Conservation (phyloP, 2,888 invertebrate genomes). For the Monochamus alternatus region DNA sequence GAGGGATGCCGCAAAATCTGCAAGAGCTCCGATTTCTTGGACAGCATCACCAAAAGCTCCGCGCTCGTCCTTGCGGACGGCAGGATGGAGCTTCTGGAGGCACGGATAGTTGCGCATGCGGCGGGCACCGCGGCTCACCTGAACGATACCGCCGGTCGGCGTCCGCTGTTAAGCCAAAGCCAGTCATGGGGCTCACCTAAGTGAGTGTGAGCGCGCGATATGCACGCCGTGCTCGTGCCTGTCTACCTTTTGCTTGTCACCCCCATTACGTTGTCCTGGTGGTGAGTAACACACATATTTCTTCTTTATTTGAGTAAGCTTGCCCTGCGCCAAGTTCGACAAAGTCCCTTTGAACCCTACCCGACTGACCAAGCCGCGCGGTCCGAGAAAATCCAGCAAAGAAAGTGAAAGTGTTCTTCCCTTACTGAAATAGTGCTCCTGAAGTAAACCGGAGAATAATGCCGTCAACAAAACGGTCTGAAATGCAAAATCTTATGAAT, state of each 20-base stretch:
- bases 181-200: constrained; percentile 69
- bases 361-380: constrained; percentile 4
- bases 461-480: background rate
- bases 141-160: constrained; percentile 47
- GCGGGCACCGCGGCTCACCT: constrained; percentile 48
- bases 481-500: background rate
- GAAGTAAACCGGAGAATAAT: background rate
- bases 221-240: constrained; percentile 82
- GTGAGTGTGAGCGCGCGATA: constrained; percentile 68
- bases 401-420: constrained; percentile 24
- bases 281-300: constrained; percentile 77
- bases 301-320: constrained; percentile 25
- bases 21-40: constrained; percentile 11
- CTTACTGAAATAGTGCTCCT: constrained; percentile 1
- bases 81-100: constrained; percentile 27
- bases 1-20: background rate
- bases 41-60: constrained; percentile 35
- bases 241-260: constrained; percentile 89
- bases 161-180: constrained; percentile 59
- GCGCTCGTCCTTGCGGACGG: constrained; percentile 22
- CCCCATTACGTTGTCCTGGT: constrained; percentile 91
- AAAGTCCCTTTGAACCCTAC: constrained; percentile 12
- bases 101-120: constrained; percentile 49
- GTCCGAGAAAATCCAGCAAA: constrained; percentile 7
- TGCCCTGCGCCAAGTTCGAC: constrained; percentile 12